Conservation (phyloP, 2,113 vertebrate genomes). For the Chaenocephalus aceratus region DNA sequence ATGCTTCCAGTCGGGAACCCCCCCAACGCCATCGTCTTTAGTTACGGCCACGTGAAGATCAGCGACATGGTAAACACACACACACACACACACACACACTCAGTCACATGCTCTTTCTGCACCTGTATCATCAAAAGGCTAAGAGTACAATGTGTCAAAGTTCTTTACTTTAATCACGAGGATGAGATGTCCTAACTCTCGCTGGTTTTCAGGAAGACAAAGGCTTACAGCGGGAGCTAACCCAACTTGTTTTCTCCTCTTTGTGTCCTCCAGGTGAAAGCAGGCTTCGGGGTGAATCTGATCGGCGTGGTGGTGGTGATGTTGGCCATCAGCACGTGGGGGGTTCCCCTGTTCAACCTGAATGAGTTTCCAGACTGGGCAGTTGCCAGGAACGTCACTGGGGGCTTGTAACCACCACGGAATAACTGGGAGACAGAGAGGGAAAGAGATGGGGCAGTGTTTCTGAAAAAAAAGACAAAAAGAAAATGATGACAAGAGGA, state of each 20-base stretch:
- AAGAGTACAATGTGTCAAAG: constrained; percentile 26
- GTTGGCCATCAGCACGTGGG: constrained; percentile 97
- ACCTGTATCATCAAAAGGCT: constrained; percentile 56
- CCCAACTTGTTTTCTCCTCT: background rate
- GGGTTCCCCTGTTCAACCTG: constrained; percentile 92
- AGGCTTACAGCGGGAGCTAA: too few relatives aligned
- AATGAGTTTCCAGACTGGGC: constrained; percentile 93
- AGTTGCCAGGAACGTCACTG: constrained; percentile 85
- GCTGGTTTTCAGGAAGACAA: background rate
- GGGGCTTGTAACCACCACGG: constrained; percentile 75
- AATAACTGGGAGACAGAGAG: constrained; percentile 26
- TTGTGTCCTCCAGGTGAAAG: constrained; percentile 89
- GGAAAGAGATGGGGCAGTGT: constrained; percentile 5
- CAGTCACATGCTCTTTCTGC: constrained; percentile 43
- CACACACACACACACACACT: background rate
- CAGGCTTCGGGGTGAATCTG: constrained; percentile 95
- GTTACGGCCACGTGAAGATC: constrained; percentile 96
- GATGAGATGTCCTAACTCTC: background rate
- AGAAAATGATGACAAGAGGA: constrained; percentile 21
- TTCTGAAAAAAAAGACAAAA: constrained; percentile 11
- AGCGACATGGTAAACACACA: constrained; percentile 92
- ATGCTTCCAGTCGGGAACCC: constrained; percentile 99
- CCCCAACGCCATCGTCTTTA: constrained; percentile 98
- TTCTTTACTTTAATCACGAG: constrained; percentile 22
- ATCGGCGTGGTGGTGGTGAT: constrained; percentile 95